Base-by-base conservation (phyloP, 2,888 invertebrate genomes). In the Agriopis marginaria region DNA sequence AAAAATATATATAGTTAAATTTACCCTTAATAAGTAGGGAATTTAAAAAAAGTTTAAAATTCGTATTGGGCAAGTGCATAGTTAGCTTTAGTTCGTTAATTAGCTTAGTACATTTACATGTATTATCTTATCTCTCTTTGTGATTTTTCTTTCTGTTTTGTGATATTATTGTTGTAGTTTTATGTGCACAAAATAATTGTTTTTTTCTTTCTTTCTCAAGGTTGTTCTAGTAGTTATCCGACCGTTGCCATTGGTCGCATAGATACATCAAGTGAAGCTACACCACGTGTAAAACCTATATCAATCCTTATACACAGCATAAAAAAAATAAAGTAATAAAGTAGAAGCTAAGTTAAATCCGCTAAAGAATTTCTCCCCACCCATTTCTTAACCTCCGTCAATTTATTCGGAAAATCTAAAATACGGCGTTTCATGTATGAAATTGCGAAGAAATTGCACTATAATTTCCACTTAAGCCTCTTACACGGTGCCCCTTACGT, bases 401-500 rank as follows among this genome's bases (percentile, higher is more conserved):
- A 75, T 75, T 73, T 73, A 76, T 71, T 70, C 73, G 63, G 59
- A 73, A 70, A 74, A 75, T 74, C 69, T 75, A 70, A 77, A 76
- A 75, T 73, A 75, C 66, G 66, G 70, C 75, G 70, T 71, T 66
- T 67, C 73, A 70, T 74, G 73, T 73, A 76, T 78, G 77, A 80
- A 82, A 80, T 81, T 74, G 75, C 78, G 72, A 77, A 76, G 76
- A 82, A 83, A 83, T 82, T 76, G 81, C 84, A 82, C 81, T 81
- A 82, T 82, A 83, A 84, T 85, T 82, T 86, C 82, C 82, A 82
- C 82, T 84, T 84, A 85, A 84, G 80, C 83, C 79, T 81, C 83
- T 86, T 84, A 83, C 75, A 70, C 77, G 73, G 77, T 79, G 79
- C 82, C 80, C 79, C 66, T 79, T 77, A 80, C 78, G 77, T 79